Evolutionary conservation across 2,113 vertebrate species (phyloP).

Genomic region (Petroica traversi): DNA sequence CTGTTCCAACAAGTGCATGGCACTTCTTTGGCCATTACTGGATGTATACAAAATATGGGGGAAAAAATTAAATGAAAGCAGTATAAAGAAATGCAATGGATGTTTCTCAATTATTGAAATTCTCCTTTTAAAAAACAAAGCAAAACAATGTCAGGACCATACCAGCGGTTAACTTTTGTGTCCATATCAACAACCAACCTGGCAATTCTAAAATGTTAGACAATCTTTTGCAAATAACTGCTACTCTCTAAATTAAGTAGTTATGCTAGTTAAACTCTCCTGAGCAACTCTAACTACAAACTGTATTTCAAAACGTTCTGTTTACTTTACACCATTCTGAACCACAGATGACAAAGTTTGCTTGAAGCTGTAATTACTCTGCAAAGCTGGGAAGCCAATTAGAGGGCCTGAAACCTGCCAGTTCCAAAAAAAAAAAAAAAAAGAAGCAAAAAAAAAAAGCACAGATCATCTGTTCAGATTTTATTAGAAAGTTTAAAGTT

Average conservation of each 20-base stretch:
- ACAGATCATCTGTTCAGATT: conserved; percentile 73
- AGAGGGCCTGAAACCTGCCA: conserved; percentile 74
- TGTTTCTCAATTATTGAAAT: background rate
- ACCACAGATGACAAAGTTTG: conserved; percentile 79
- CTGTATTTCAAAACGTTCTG: conserved; percentile 75
- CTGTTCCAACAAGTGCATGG: background rate
- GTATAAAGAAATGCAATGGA: background rate
- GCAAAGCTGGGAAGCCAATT: conserved; percentile 78
- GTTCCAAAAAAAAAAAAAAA: conserved; percentile 59
- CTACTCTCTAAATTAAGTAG: conserved; percentile 40
- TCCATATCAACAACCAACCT: background rate
- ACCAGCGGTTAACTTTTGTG: background rate
- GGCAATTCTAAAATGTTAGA: background rate
- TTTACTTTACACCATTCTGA: conserved; percentile 79
- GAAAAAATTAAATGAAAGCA: background rate
- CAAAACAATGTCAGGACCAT: background rate
- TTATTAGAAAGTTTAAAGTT: conserved; percentile 74
- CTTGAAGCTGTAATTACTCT: conserved; percentile 78
- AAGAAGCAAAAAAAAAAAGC: conserved; percentile 9
- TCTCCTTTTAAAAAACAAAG: background rate
- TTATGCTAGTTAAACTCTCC: conserved; percentile 59
- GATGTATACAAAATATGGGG: background rate
- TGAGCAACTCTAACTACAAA: conserved; percentile 70
- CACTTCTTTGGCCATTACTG: background rate
- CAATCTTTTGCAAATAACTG: conserved; percentile 21